phyloP scores from a whole-genome alignment of 2,113 vertebrate genomes.

The Etia nguti region DNA sequence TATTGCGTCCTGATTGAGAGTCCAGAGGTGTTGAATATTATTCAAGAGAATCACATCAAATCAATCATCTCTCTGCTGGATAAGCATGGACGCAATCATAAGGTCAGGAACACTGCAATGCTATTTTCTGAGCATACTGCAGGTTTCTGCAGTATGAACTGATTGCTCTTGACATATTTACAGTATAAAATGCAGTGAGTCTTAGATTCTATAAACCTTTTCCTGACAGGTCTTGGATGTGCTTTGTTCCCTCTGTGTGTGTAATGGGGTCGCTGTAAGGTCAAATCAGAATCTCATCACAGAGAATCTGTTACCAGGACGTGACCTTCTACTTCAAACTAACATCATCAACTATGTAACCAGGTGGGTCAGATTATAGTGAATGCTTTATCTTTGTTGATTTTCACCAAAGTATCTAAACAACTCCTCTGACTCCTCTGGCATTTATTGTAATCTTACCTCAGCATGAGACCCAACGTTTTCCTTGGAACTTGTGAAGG shows the following conservation, averaged over 20 bases:
- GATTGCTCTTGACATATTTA: not conserved
- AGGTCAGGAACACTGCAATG: conserved; percentile 63
- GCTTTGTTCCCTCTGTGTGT: conserved; percentile 90
- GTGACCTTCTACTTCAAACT: conserved; percentile 88
- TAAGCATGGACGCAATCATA: conserved; percentile 93
- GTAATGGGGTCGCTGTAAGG: conserved; percentile 89
- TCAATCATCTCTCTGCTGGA: conserved; percentile 92
- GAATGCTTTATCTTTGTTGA: not conserved
- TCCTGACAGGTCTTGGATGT: conserved; percentile 83
- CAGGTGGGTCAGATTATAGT: conserved; percentile 68
- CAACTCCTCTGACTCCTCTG: not conserved
- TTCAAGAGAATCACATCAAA: conserved; percentile 94
- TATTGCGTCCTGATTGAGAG: conserved; percentile 94
- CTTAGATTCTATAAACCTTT: not conserved
- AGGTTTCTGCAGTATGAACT: not conserved
- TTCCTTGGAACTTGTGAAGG: conserved; percentile 88
- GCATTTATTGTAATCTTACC: not conserved
- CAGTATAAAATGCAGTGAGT: not conserved
- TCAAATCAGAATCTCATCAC: conserved; percentile 95
- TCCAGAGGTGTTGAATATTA: conserved; percentile 91
- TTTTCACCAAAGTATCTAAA: not conserved
- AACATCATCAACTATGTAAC: conserved; percentile 89
- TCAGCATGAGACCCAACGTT: conserved; percentile 90
- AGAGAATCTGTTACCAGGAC: conserved; percentile 88
- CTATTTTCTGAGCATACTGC: not conserved